These are phyloP conservation scores for Aporophyla nigra DNA, from an alignment of 2,888 invertebrate species.

Conservation along the genomic window DNA sequence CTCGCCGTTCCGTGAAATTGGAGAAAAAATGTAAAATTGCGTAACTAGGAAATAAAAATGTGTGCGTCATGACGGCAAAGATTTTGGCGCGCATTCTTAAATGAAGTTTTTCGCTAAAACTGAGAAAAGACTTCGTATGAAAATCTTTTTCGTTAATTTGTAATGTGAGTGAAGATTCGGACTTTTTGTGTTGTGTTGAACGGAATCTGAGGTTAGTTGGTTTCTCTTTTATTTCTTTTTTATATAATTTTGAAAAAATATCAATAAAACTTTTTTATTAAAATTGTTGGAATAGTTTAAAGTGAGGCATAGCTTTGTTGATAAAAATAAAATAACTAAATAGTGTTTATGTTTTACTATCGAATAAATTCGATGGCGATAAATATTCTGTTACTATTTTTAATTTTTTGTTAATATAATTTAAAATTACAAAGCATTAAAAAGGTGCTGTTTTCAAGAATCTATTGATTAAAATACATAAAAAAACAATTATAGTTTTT, in stretches of 20 bases:
- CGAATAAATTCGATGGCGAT: not conserved
- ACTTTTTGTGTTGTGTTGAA: slow-evolving; percentile 64
- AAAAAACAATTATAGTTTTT: slow-evolving; percentile 47
- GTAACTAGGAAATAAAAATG: slow-evolving; percentile 77
- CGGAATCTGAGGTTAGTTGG: slow-evolving; percentile 58
- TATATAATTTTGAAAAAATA: not conserved
- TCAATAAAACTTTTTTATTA: not conserved
- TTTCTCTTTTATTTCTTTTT: slow-evolving; percentile 21
- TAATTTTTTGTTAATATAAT: not conserved
- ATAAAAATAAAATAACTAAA: not conserved
- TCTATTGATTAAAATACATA: slow-evolving; percentile 19
- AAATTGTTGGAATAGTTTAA: not conserved
- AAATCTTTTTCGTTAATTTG: slow-evolving; percentile 35
- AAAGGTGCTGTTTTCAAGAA: not conserved
- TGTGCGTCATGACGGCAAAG: slow-evolving; percentile 68
- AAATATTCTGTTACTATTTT: not conserved
- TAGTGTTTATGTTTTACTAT: not conserved
- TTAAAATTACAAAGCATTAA: not conserved
- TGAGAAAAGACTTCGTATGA: slow-evolving; percentile 46
- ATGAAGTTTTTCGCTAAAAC: slow-evolving; percentile 49
- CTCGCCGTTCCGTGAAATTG: slow-evolving; percentile 82
- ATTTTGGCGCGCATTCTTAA: slow-evolving; percentile 71
- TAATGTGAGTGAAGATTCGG: slow-evolving; percentile 61
- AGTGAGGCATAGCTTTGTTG: not conserved
- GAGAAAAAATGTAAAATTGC: slow-evolving; percentile 79